Base-by-base conservation (phyloP, 2,888 invertebrate genomes). In the Augochlorella aurata region DNA sequence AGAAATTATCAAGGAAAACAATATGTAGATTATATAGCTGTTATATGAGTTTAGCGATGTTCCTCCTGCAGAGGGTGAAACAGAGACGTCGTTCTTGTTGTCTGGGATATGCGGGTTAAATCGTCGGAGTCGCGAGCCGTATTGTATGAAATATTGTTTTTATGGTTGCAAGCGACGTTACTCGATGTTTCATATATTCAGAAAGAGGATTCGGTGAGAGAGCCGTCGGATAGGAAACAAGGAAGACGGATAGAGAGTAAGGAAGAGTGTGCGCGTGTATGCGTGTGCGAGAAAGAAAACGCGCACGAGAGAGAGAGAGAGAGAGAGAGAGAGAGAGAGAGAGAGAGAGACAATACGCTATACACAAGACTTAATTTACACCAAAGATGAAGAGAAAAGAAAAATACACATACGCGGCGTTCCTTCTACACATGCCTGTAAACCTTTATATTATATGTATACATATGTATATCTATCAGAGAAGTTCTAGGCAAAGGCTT, bases 321-420 rank as follows among this genome's bases (percentile, higher is more conserved):
- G 24, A 24, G 1, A 21, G 24, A 21, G 24, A 45, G 16, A 65
- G 67, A 58, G 52, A 45, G 52, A 47, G 69, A 81, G 45, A 74
- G 77, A 54, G 69, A 77, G 83, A 83, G 78, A 86, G 78, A 86
- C 71, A 81, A 83, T 80, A 84, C 75, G 61, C 67, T 74, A 77
- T 80, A 82, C 69, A 84, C 70, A 79, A 85, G 77, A 84, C 82
- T 79, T 79, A 77, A 77, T 84, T 85, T 82, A 84, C 85, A 84
- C 76, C 45, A 71, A 73, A 65, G 70, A 16, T 50, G 49, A 63
- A 24, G 24, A n/a, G 18, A 21, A 24, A 52, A 66, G 49, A 74
- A 52, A 47, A 61, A 67, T 50, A 75, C 52, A 44, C 73, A 70
- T 67, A 69, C 1, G 45, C 58, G 58, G 50, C 77, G 82, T 75